These are phyloP conservation scores for Corythoichthys intestinalis DNA, from an alignment of 2,113 vertebrate genomes.

Conservation along the genomic window DNA sequence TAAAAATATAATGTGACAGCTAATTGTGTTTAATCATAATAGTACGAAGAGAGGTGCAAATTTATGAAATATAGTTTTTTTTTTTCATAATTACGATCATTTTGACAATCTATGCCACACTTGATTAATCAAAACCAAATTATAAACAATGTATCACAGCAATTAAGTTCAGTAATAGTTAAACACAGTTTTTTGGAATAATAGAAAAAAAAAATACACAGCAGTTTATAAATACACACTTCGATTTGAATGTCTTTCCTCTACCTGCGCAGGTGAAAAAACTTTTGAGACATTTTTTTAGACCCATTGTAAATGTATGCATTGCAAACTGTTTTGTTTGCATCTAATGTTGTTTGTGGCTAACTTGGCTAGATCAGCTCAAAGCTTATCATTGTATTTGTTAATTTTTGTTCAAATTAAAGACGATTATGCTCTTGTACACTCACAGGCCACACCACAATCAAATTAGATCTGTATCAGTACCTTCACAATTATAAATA, in stretches of 20 bases:
- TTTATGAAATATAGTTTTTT: not conserved
- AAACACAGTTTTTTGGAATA: constrained; percentile 47
- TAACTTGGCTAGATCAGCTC: constrained; percentile 18
- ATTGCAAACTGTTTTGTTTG: constrained; percentile 9
- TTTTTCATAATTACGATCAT: constrained; percentile 6
- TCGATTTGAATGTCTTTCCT: constrained; percentile 24
- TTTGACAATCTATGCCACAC: not conserved
- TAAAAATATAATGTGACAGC: constrained; percentile 17
- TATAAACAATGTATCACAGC: constrained; percentile 13
- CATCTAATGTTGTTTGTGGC: constrained; percentile 47
- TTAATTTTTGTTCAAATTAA: not conserved
- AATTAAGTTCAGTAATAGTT: constrained; percentile 38
- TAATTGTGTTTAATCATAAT: not conserved
- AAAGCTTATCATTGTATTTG: not conserved
- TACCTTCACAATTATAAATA: not conserved
- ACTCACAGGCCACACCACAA: not conserved
- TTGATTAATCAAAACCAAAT: constrained; percentile 21
- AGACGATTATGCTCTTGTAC: not conserved
- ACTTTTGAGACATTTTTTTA: not conserved
- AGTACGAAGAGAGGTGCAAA: not conserved
- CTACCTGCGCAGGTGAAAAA: constrained; percentile 28
- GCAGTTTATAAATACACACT: constrained; percentile 63
- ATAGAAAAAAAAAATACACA: constrained; percentile 32
- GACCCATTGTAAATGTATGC: not conserved
- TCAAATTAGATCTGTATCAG: not conserved